A percentile compares a stretch with the other conserved stretches of the same genome.
phyloP scores from a whole-genome alignment of 2,888 invertebrate genomes.

The Cancer borealis region DNA sequence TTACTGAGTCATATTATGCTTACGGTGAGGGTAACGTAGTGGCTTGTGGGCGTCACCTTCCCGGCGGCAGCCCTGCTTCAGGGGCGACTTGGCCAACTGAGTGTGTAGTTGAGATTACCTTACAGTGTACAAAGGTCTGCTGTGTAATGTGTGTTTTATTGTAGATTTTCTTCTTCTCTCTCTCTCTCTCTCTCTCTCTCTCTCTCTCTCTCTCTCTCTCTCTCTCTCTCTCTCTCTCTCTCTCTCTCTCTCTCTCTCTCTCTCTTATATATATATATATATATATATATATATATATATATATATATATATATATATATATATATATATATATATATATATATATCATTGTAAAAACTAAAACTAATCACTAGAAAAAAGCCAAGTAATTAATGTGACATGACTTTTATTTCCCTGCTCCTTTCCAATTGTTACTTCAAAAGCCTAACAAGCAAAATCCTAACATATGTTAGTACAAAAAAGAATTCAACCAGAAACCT shows the following conservation, averaged over 20 bases:
- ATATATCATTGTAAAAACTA: conserved; percentile 34
- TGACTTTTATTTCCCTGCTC: neutral
- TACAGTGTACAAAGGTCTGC: conserved; percentile 23
- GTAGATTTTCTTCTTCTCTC: neutral
- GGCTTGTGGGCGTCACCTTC: neutral
- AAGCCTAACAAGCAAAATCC: too few species aligned
- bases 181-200: conserved; percentile 32
- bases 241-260: conserved; percentile 9
- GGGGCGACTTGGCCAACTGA: conserved; percentile 2
- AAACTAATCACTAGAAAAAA: conserved; percentile 12
- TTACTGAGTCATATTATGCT: neutral
- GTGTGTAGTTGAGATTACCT: neutral
- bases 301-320: conserved; percentile 39
- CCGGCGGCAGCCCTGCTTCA: neutral
- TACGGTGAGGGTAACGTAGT: neutral
- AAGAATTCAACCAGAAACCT: too few species aligned
- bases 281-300: conserved; percentile 52
- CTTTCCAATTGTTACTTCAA: too few species aligned
- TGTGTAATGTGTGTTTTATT: neutral
- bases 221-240: neutral
- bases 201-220: neutral
- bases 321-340: conserved; percentile 47
- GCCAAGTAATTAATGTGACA: neutral
- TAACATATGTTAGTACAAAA: too few species aligned
- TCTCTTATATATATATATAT: neutral